Evolutionary conservation across 2,113 vertebrate species (phyloP).

Genomic region (Gadus chalcogrammus): DNA sequence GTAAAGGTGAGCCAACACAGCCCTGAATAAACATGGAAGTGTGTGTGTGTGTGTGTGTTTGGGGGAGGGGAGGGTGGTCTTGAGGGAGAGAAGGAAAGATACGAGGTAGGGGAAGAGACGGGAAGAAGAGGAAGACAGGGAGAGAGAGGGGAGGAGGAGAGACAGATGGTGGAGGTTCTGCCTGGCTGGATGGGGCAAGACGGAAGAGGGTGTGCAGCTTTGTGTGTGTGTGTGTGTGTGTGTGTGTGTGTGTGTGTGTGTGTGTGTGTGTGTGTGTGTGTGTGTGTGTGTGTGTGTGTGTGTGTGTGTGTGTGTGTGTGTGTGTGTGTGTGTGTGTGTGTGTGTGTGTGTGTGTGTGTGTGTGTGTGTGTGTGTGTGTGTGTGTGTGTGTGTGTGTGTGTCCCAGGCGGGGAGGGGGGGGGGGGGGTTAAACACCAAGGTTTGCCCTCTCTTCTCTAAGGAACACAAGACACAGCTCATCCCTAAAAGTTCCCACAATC

Average conservation of each 20-base stretch:
- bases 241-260: no score
- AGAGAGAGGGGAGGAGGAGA: conserved; percentile 21
- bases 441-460: conserved; percentile 31
- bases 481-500: conserved; percentile 25
- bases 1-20: conserved; percentile 12
- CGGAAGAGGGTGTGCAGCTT: conserved; percentile 25
- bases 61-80: not conserved
- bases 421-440: conserved; percentile 21
- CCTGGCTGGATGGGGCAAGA: conserved; percentile 62
- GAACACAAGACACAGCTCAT: conserved; percentile 25
- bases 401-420: no score
- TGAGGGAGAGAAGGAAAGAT: conserved; percentile 1
- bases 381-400: conserved; percentile 5
- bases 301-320: no score
- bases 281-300: conserved; percentile 3
- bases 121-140: conserved; percentile 24
- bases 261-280: no score
- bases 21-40: not conserved
- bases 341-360: no score
- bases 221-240: conserved; percentile 4
- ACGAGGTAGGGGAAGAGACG: conserved; percentile 10
- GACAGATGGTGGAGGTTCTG: conserved; percentile 71
- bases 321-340: conserved; percentile 12
- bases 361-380: no score
- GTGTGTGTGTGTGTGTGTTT: not conserved